These are phyloP conservation scores for Sminthurides bifidus DNA, from an alignment of 1,140 invertebrate species.

Conservation along the genomic window DNA sequence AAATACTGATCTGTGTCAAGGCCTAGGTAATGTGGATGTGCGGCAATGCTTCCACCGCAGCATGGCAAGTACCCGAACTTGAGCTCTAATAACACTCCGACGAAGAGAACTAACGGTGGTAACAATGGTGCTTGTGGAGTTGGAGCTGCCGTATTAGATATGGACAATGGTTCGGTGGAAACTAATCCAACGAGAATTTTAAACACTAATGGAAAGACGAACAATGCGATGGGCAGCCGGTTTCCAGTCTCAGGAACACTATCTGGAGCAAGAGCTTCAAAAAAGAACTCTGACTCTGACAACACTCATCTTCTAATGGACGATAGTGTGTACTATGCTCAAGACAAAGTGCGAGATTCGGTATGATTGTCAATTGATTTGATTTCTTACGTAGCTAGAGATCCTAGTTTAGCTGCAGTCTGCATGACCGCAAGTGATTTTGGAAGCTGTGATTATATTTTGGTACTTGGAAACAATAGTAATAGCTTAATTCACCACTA, in stretches of 20 bases:
- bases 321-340: background rate
- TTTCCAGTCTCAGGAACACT: too few species aligned
- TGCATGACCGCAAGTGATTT: background rate
- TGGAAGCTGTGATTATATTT: background rate
- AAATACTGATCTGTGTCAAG: too few species aligned
- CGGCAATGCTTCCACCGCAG: slow-evolving; percentile 1
- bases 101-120: background rate
- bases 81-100: too few species aligned
- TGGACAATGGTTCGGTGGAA: background rate
- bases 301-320: slow-evolving; percentile 7
- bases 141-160: background rate
- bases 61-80: slow-evolving; percentile 1
- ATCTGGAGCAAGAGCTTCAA: too few species aligned
- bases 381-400: background rate
- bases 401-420: too few species aligned
- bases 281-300: slow-evolving; percentile 12
- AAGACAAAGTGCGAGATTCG: background rate
- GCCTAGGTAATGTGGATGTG: too few species aligned
- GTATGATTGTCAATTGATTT: background rate
- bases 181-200: background rate
- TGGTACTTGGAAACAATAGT: background rate
- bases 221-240: too few species aligned
- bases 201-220: background rate
- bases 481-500: background rate
- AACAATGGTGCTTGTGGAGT: background rate